These are phyloP conservation scores for Cydia pomonella DNA, from an alignment of 1,140 invertebrate genomes.

Conservation along the genomic window DNA sequence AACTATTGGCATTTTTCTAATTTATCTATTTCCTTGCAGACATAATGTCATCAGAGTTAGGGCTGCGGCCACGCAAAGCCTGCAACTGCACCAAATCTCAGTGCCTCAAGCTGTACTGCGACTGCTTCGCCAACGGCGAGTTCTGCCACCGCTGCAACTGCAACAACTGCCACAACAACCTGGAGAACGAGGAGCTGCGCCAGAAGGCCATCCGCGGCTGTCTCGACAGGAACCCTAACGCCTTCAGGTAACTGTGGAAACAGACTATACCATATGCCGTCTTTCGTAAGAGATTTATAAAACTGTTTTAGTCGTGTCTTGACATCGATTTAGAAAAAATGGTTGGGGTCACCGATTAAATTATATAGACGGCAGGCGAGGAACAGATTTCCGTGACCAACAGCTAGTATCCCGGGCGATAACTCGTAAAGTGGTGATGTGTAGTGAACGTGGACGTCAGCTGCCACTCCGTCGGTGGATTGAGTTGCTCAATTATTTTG, in stretches of 20 bases:
- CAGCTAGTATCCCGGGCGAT: no score
- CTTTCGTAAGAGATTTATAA: no score
- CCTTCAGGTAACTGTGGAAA: constrained; percentile 55
- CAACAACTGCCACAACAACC: constrained; percentile 98
- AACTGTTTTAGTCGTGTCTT: no score
- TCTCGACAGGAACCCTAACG: constrained; percentile 94
- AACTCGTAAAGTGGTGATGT: no score
- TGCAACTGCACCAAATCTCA: constrained; percentile 99
- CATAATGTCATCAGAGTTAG: constrained; percentile 49
- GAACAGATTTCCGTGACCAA: no score
- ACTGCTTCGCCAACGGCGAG: constrained; percentile 99
- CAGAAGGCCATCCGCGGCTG: constrained; percentile 96
- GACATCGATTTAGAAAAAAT: no score
- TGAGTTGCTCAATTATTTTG: no score
- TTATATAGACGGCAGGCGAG: no score
- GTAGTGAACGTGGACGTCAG: no score
- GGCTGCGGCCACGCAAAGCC: constrained; percentile 89
- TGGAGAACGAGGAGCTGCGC: constrained; percentile 97
- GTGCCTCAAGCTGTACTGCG: constrained; percentile 99
- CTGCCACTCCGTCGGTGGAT: no score
- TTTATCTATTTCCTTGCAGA: constrained; percentile 42
- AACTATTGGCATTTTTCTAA: neutral
- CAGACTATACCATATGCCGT: no score
- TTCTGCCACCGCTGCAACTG: constrained; percentile 99
- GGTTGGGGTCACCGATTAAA: no score